Evolutionary conservation across 2,888 invertebrate genomes (phyloP).

Genomic region (Himalopsyche tibetana): DNA sequence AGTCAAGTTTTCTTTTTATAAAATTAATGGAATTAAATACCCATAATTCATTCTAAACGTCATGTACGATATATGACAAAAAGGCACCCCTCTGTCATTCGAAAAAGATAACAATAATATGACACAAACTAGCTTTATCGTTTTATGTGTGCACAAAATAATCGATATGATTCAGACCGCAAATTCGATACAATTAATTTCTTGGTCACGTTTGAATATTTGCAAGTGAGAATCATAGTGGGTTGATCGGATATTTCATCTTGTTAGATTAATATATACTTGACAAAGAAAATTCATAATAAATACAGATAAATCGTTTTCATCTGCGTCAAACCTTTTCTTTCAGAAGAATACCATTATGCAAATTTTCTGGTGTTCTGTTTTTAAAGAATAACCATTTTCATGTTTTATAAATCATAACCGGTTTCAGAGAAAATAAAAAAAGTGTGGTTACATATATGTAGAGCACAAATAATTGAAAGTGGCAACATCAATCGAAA

Average conservation of each 20-base stretch:
- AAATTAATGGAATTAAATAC: constrained; percentile 37
- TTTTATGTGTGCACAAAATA: neutral
- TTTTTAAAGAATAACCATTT: no score
- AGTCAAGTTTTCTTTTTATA: constrained; percentile 33
- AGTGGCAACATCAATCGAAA: no score
- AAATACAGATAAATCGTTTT: neutral
- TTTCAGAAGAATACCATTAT: constrained; percentile 11
- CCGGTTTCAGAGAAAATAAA: no score
- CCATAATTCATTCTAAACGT: constrained; percentile 1
- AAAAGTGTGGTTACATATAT: no score
- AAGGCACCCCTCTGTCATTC: constrained; percentile 18
- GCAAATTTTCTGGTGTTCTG: neutral
- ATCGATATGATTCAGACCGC: neutral
- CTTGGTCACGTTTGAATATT: neutral
- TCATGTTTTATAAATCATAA: no score
- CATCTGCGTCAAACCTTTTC: constrained; percentile 5
- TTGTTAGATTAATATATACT: neutral
- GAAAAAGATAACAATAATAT: neutral
- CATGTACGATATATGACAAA: constrained; percentile 7
- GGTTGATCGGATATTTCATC: neutral
- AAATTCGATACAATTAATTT: constrained; percentile 7
- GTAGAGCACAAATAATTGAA: no score
- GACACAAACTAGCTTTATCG: neutral
- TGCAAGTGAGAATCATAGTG: neutral
- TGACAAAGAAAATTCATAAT: constrained; percentile 18